These are phyloP conservation scores for Neodiprion fabricii DNA, from an alignment of 1,140 invertebrate genomes.

Conservation along the genomic window DNA sequence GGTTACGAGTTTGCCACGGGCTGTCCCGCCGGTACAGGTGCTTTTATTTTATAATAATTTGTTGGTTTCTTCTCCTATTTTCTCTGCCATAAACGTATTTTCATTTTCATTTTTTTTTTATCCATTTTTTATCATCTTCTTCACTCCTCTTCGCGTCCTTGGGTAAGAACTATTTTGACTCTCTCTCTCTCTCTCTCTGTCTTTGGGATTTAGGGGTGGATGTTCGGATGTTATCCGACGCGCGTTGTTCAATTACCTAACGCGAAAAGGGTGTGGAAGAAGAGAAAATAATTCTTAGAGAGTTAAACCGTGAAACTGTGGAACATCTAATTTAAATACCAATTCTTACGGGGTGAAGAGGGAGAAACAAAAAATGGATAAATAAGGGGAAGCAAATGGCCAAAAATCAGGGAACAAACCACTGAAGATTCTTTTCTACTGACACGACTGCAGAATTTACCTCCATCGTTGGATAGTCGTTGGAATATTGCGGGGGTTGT, in stretches of 20 bases:
- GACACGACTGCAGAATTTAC: too few species aligned
- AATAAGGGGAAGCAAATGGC: too few species aligned
- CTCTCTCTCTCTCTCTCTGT: background rate
- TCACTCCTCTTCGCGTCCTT: background rate
- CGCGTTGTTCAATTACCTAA: background rate
- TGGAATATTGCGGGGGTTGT: too few species aligned
- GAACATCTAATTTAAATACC: too few species aligned
- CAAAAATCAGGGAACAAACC: too few species aligned
- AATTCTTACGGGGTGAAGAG: too few species aligned
- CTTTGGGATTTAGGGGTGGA: background rate
- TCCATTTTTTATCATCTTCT: background rate
- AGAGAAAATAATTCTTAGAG: too few species aligned
- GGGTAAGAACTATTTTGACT: background rate
- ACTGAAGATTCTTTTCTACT: too few species aligned
- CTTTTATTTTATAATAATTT: constrained; percentile 3
- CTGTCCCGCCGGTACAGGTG: background rate
- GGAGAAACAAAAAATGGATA: too few species aligned
- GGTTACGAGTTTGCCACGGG: background rate
- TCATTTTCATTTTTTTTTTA: background rate
- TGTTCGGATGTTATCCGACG: background rate
- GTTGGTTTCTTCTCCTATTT: background rate
- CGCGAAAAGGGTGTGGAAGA: background rate
- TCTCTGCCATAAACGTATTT: background rate
- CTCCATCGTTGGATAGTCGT: too few species aligned
- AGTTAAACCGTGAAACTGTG: too few species aligned